Evolutionary conservation across 2,113 vertebrate genomes (phyloP).

Genomic region (Syrmaticus mikado): DNA sequence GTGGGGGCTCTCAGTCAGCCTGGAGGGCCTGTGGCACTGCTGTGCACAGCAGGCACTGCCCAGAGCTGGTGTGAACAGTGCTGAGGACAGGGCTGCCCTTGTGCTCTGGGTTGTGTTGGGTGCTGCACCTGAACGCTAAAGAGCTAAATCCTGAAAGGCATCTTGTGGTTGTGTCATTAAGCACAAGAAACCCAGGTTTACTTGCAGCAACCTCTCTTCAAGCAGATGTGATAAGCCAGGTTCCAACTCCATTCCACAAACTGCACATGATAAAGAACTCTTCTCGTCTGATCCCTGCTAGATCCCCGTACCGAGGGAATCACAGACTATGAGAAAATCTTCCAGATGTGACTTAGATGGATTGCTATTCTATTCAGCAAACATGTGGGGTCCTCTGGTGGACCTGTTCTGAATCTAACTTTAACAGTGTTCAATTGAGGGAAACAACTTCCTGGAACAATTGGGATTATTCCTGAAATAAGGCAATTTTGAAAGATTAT

Average conservation of each 20-base stretch:
- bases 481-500: not conserved
- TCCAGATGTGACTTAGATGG: not conserved
- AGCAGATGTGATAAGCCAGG: not conserved
- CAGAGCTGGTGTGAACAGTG: not conserved
- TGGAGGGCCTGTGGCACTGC: not conserved
- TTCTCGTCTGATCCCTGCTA: not conserved
- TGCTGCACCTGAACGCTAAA: not conserved
- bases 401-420: not conserved
- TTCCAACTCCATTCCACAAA: not conserved
- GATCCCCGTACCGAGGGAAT: not conserved
- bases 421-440: not conserved
- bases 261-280: not conserved
- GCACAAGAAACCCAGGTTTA: not conserved
- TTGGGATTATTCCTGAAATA: not conserved
- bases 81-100: not conserved
- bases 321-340: not conserved
- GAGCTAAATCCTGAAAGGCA: not conserved
- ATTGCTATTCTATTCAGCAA: not conserved
- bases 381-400: not conserved
- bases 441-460: not conserved
- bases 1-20: not conserved
- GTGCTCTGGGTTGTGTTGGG: rapidly evolving
- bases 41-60: rapidly evolving
- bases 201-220: not conserved
- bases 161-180: rapidly evolving